Percentiles rank a stretch among this genome's conserved stretches.
phyloP scores from a whole-genome alignment of 1,140 invertebrate species.

The Aplysia californica region DNA sequence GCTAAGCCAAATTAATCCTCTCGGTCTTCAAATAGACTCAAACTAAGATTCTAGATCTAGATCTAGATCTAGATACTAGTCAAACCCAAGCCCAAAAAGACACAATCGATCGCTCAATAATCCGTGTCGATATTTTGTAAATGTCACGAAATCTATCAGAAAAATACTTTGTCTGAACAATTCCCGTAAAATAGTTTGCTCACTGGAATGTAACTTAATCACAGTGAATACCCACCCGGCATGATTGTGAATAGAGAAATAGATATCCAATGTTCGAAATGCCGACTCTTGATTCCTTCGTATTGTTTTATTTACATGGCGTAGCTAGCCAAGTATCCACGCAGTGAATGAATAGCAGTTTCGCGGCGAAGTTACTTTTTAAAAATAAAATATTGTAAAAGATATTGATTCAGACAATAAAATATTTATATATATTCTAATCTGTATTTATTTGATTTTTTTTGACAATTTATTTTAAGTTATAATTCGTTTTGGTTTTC shows the following conservation, averaged over 20 bases:
- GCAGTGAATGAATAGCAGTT: background rate
- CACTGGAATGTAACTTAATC: background rate
- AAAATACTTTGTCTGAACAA: no score
- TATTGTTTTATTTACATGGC: background rate
- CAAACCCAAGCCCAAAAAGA: background rate
- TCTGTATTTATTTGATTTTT: no score
- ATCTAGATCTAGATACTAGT: background rate
- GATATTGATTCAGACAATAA: no score
- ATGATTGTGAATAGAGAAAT: background rate
- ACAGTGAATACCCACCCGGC: background rate
- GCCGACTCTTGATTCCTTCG: background rate
- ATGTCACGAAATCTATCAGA: no score
- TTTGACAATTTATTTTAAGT: no score
- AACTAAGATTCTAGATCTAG: background rate
- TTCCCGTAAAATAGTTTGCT: background rate
- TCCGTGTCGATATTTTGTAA: no score
- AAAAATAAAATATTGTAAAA: no score
- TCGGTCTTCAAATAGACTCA: background rate
- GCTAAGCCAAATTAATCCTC: background rate
- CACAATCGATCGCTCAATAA: background rate
- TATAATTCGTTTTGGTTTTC: no score
- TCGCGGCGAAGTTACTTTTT: background rate
- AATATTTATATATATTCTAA: no score
- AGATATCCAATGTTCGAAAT: background rate
- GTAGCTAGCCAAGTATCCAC: background rate